These are phyloP conservation scores for Yoshiicerus persimilis DNA, from an alignment of 1,140 invertebrate species.

Conservation along the genomic window DNA sequence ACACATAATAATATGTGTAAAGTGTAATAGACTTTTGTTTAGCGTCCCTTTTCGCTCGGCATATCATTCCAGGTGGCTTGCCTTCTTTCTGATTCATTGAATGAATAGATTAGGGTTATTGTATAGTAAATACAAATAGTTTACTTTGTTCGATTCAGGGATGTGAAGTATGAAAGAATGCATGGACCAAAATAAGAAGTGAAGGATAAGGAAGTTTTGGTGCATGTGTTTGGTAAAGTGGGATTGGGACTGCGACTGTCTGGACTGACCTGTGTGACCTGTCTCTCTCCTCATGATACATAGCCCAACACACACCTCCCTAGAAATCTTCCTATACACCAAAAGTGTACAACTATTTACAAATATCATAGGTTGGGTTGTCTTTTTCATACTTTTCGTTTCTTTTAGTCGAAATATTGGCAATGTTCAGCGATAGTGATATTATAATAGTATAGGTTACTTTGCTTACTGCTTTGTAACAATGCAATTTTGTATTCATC, in stretches of 20 bases:
- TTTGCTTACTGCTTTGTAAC: neutral
- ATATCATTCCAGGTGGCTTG: neutral
- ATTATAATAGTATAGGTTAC: neutral
- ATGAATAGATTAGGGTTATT: neutral
- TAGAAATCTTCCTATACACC: neutral
- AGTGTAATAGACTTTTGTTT: too few relatives aligned
- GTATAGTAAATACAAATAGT: too few relatives aligned
- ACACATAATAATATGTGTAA: neutral
- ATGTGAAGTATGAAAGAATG: neutral
- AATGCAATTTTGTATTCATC: neutral
- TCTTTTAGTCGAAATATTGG: neutral
- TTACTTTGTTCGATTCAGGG: neutral
- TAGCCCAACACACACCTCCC: neutral
- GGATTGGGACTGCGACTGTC: neutral
- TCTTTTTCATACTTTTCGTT: neutral
- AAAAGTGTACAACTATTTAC: neutral
- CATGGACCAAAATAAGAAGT: neutral
- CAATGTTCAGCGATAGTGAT: neutral
- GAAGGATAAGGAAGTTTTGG: too few relatives aligned
- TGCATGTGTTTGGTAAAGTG: neutral
- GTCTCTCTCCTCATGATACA: neutral
- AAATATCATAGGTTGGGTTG: neutral
- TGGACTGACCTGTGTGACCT: constrained; percentile 2
- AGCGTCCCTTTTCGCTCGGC: neutral
- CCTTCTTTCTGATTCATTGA: neutral